Evolutionary conservation across 2,797 vertebrate genomes (phyloP).

Genomic region (Borostomias antarcticus): DNA sequence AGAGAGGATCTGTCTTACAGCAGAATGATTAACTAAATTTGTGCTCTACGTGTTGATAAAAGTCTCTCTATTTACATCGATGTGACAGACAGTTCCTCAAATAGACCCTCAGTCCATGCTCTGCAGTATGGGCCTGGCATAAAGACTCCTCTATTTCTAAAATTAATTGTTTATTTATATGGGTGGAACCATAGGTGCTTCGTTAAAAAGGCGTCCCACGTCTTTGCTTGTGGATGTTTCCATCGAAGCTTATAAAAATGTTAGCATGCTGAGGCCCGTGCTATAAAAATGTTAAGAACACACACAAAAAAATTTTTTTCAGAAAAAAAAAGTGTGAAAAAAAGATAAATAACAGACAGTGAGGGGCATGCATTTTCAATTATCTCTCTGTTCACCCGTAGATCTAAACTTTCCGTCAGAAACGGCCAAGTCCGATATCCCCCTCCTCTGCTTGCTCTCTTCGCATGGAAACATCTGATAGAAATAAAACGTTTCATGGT

Average conservation of each 20-base stretch:
- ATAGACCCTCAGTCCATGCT: constrained; percentile 40
- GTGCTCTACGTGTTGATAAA: constrained; percentile 38
- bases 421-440: constrained; percentile 63
- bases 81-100: constrained; percentile 33
- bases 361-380: constrained; percentile 64
- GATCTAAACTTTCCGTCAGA: constrained; percentile 59
- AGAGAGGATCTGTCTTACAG: constrained; percentile 25
- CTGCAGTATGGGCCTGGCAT: constrained; percentile 39
- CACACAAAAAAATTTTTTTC: constrained; percentile 26
- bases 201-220: constrained; percentile 54
- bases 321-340: constrained; percentile 36
- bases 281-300: constrained; percentile 47
- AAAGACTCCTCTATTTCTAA: constrained; percentile 59
- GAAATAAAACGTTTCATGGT: constrained; percentile 74
- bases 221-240: constrained; percentile 66
- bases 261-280: constrained; percentile 41
- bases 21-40: constrained; percentile 41
- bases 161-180: constrained; percentile 70
- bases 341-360: constrained; percentile 36
- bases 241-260: constrained; percentile 59
- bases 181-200: constrained; percentile 52
- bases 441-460: constrained; percentile 50
- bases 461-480: constrained; percentile 75
- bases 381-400: constrained; percentile 49
- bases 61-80: constrained; percentile 38